These are phyloP conservation scores for Pyrgilauda ruficollis DNA, from an alignment of 2,113 vertebrate genomes.

Conservation along the genomic window DNA sequence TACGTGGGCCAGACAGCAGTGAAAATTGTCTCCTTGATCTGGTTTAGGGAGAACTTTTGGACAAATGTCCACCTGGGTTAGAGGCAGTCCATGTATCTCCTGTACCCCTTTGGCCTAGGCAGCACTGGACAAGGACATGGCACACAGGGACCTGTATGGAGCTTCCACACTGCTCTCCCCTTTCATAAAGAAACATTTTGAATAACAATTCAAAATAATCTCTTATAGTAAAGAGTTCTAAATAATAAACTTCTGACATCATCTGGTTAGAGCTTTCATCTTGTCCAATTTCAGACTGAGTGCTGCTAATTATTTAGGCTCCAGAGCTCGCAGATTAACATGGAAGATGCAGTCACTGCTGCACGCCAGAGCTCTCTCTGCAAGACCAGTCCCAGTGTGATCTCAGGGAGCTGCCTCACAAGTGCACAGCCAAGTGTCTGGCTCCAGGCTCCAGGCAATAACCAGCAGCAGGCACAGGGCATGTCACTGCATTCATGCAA, in stretches of 20 bases:
- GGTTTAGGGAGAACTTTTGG: neutral
- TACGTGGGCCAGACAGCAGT: neutral
- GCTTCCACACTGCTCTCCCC: neutral
- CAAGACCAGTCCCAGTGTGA: neutral
- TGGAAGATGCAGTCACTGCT: neutral
- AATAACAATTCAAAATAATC: neutral
- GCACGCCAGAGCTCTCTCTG: neutral
- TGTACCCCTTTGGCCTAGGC: neutral
- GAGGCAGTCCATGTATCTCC: rapidly evolving
- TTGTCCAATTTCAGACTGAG: neutral
- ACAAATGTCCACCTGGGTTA: neutral
- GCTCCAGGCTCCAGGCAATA: neutral
- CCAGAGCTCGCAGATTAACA: neutral
- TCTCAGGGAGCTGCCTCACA: neutral
- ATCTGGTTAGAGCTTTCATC: neutral
- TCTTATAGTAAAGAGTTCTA: neutral
- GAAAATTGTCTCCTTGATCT: neutral
- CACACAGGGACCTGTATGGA: neutral
- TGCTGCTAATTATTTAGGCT: neutral
- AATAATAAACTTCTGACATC: neutral
- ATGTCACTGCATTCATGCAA: neutral
- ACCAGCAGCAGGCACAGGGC: neutral
- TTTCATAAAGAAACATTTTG: neutral
- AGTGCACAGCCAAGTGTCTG: neutral
- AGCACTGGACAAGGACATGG: neutral